Base-by-base conservation (phyloP, 2,888 invertebrate genomes). In the Adineta ricciae region DNA sequence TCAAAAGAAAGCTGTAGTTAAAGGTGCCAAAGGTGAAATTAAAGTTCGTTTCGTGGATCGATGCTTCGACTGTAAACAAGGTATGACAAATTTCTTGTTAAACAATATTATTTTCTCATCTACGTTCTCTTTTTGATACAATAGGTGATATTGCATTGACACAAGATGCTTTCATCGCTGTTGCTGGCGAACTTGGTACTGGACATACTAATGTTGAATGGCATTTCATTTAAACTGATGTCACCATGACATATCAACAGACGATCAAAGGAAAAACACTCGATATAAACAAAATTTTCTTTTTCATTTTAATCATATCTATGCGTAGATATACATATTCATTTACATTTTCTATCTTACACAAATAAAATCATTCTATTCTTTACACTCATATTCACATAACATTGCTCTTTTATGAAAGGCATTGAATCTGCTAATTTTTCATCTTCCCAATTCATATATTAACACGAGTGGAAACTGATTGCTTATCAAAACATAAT, bases 1-100 rank as follows among this genome's bases (percentile, higher is more conserved):
- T 78, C 38, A 78, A 9, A 78, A 78, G 78, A 78, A 41, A 78
- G 78, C 78, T 41, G 21, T 78, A 78, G 41, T 78, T 11, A 78
- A 24, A 78, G 78, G 78, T 5, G 11, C 78, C 24, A 41, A n/a
- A 41, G 41, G 78, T 41, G 78, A 78, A 78, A 78, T 78, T 3
- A n/a, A 19, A 41, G 78, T 78, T 38, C 38, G 41, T 41, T 41
- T 78, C 7, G 14, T 78, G 24, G 78, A 78, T 41, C 41, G 78
- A 78, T 78, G 78, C 14, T 41, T 41, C 3, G 64, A 64, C 19
- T 64, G 64, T 32, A 78, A 78, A 78, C 41, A 41, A 41, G 78
- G 78, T 41, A 41, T 1, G n/a, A n/a, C n/a, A n/a, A n/a, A n/a
- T n/a, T n/a, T n/a, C n/a, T n/a, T n/a, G n/a, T n/a, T n/a, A n/a